phyloP scores from a whole-genome alignment of 2,113 vertebrate genomes.

The Daphoenositta chrysoptera region DNA sequence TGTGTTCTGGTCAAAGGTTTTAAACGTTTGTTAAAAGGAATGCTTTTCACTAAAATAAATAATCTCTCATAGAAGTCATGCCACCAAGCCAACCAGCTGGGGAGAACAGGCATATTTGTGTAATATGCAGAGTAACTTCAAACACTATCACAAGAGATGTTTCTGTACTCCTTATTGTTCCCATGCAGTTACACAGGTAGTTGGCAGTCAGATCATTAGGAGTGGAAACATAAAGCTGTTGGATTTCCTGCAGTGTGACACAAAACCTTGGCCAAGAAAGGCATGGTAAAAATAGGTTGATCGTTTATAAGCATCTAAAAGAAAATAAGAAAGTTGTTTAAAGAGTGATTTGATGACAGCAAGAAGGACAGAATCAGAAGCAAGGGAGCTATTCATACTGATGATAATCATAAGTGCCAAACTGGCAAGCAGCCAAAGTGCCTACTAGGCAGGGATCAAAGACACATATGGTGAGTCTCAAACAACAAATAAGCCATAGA shows the following conservation, averaged over 20 bases:
- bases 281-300: slow-evolving; percentile 30
- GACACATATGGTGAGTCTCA: slow-evolving; percentile 70
- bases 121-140: background rate
- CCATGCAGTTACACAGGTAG: slow-evolving; percentile 33
- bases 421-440: slow-evolving; percentile 56
- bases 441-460: slow-evolving; percentile 71
- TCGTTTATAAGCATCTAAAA: slow-evolving; percentile 24
- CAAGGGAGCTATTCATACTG: slow-evolving; percentile 62
- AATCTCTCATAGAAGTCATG: background rate
- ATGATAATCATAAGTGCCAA: slow-evolving; percentile 57
- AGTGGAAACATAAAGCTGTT: slow-evolving; percentile 13
- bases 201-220: slow-evolving; percentile 12
- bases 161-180: background rate
- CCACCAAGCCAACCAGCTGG: background rate
- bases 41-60: slow-evolving; percentile 25
- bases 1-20: slow-evolving; percentile 32
- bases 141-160: background rate
- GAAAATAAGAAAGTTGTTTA: slow-evolving; percentile 42
- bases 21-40: slow-evolving; percentile 13
- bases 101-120: background rate
- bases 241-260: slow-evolving; percentile 2
- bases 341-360: slow-evolving; percentile 60
- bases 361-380: slow-evolving; percentile 64
- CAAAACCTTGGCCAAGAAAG: slow-evolving; percentile 6
- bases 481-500: slow-evolving; percentile 67